Percentiles rank a stretch among this genome's conserved stretches.
Conservation (phyloP, 92 coral and sea anemone species). For the Parazoanthus atlanticus region DNA sequence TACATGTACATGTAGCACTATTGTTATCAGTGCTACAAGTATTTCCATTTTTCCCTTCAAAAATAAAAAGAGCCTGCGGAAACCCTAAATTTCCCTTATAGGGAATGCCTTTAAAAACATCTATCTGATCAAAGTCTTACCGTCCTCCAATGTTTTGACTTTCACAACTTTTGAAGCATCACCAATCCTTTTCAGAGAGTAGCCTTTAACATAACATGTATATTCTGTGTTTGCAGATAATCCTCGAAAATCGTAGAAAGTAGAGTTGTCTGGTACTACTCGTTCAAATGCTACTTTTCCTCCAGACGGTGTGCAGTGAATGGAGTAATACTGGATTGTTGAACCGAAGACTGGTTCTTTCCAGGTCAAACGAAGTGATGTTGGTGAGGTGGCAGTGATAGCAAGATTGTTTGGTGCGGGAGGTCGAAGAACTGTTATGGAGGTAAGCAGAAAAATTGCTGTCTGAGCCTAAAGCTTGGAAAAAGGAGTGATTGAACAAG, state of each 20-base stretch:
- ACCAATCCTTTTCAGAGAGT: conserved; percentile 28
- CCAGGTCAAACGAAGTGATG: conserved; percentile 71
- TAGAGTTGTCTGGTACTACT: conserved; percentile 1
- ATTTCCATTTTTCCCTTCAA: too few species aligned
- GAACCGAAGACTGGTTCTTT: conserved; percentile 49
- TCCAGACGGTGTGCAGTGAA: not conserved
- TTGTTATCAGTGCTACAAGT: too few species aligned
- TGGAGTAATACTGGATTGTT: not conserved
- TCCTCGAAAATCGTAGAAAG: conserved; percentile 6
- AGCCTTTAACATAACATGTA: conserved; percentile 56
- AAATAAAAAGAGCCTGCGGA: too few species aligned
- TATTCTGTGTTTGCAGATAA: conserved; percentile 73
- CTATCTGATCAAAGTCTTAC: conserved; percentile 47
- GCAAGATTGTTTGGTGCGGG: conserved; percentile 68
- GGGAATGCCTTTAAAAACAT: not conserved
- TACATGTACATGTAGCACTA: too few species aligned
- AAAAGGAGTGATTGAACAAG: too few species aligned
- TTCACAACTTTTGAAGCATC: conserved; percentile 40
- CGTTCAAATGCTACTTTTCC: not conserved
- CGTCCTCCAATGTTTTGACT: conserved; percentile 59
- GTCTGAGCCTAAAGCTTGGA: too few species aligned
- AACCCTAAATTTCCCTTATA: too few species aligned
- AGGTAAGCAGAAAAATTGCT: not conserved
- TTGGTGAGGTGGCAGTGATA: conserved; percentile 56
- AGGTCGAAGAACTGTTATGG: conserved; percentile 39